Base-by-base conservation (phyloP, 2,113 vertebrate genomes). In the Ariopsis seemanni region DNA sequence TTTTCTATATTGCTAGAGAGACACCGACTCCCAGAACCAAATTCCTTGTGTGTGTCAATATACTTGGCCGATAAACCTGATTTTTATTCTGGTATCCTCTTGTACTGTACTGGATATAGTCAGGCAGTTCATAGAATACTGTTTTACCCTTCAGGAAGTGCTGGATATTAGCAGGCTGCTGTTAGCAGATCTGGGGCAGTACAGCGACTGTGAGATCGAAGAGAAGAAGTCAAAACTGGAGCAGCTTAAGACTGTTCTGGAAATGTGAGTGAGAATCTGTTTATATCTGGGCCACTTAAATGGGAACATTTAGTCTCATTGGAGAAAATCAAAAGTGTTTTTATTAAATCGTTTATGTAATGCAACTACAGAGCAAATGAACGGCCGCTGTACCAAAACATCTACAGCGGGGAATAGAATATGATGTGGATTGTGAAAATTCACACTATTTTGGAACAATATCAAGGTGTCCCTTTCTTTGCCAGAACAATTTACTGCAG, bases 191-290 rank as follows among this genome's bases (percentile, higher is more conserved):
- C 94, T 98, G 86, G 97, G 96, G 62, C 95, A 96, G 63, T 96
- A 97, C 84, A 96, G 94, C 1, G 96, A 97, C 77, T 96, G 95
- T 52, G 98, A 99, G 93, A 98, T 98, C 0, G 98, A 99, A 89
- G 98, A 99, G 94, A 97, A 97, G 90, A 97, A 96, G 86, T 98
- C 96, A 88, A 99, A 99, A 91, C 94, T 99, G 91, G 98, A 99
- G 83, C 98, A 99, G 92, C 95, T 99, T 85, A 99, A 99, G 93
- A 98, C 97, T 0, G 98, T 99, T 90, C 91, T 99, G 93, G 98
- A 99, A 94, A 99, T 99, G 98, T 99, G 94, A 96, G 98, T 92
- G 42, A 84, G 17, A 25, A 48, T 57, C 58, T 86, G 50, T 11
- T 10, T 65, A 82, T 1, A 86, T 89, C 57, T 53, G 84, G 82